These are phyloP conservation scores for Halcyon senegalensis DNA, from an alignment of 2,113 vertebrate genomes.

Conservation along the genomic window DNA sequence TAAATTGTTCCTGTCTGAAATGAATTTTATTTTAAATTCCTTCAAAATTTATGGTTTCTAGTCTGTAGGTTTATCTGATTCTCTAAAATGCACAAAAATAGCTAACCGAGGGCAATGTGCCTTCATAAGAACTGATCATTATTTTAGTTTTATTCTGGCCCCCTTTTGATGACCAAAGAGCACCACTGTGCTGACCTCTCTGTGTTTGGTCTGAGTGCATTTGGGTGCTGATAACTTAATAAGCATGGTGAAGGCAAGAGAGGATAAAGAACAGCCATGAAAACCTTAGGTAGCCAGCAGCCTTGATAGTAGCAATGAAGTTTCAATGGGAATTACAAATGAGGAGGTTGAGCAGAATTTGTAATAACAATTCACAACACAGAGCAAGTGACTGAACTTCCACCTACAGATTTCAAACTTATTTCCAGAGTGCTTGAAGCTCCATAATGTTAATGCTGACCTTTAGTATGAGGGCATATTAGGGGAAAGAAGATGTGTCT, in stretches of 20 bases:
- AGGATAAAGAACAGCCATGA: not conserved
- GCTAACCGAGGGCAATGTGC: not conserved
- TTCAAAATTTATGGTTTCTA: conserved; percentile 39
- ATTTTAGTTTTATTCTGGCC: not conserved
- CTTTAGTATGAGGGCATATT: not conserved
- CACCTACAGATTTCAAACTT: not conserved
- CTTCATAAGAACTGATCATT: not conserved
- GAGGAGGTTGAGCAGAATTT: conserved; percentile 40
- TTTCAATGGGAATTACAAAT: conserved; percentile 55
- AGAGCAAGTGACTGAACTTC: not conserved
- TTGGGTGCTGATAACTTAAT: not conserved
- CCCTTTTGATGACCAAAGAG: not conserved
- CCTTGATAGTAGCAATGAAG: conserved; percentile 9
- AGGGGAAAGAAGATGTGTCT: not conserved
- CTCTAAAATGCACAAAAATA: not conserved
- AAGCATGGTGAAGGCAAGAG: not conserved
- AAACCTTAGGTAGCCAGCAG: not conserved
- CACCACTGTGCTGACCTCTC: not conserved
- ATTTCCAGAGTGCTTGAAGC: conserved; percentile 17
- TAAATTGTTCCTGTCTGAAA: conserved; percentile 43
- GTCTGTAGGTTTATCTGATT: not conserved
- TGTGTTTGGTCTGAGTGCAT: not conserved
- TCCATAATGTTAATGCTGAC: conserved; percentile 15
- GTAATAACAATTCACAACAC: not conserved
- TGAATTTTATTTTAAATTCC: conserved; percentile 56